A percentile compares a stretch with the other conserved stretches of the same genome.
Evolutionary conservation across 1,140 invertebrate genomes (phyloP).

Genomic region (Onthophagus taurus): DNA sequence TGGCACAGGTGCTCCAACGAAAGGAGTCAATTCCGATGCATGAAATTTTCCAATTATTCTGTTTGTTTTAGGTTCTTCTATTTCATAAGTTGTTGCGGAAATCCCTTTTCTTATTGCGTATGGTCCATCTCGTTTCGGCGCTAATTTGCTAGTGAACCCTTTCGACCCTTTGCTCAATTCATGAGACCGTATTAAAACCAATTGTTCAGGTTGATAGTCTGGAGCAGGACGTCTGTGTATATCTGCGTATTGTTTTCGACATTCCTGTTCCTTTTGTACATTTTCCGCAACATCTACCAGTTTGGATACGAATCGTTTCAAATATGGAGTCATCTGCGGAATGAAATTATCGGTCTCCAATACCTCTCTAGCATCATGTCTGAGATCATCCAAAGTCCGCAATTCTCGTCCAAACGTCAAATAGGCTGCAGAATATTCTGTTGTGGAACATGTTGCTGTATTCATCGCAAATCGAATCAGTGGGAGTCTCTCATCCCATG

Average conservation of each 20-base stretch:
- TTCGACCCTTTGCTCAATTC: background rate
- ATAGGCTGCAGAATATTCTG: conserved; percentile 31
- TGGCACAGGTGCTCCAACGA: too few species aligned
- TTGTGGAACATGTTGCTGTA: conserved; percentile 21
- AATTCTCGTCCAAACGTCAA: conserved; percentile 32
- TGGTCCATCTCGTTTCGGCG: background rate
- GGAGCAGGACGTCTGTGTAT: background rate
- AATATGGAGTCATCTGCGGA: background rate
- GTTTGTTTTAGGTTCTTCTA: too few species aligned
- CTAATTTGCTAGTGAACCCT: background rate
- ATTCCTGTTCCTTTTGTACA: background rate
- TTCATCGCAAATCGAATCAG: conserved; percentile 30
- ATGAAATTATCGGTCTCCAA: background rate
- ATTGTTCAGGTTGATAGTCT: background rate
- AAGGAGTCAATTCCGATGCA: too few species aligned
- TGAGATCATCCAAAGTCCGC: conserved; percentile 18
- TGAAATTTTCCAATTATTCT: too few species aligned
- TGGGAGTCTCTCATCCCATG: conserved; percentile 30
- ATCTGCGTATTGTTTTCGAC: background rate
- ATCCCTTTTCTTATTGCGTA: background rate
- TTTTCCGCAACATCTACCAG: background rate
- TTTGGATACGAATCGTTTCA: background rate
- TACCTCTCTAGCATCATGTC: conserved; percentile 13
- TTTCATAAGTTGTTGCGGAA: too few species aligned
- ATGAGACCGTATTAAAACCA: background rate